Base-by-base conservation (phyloP, 2,113 vertebrate species). In the Sorex araneus region DNA sequence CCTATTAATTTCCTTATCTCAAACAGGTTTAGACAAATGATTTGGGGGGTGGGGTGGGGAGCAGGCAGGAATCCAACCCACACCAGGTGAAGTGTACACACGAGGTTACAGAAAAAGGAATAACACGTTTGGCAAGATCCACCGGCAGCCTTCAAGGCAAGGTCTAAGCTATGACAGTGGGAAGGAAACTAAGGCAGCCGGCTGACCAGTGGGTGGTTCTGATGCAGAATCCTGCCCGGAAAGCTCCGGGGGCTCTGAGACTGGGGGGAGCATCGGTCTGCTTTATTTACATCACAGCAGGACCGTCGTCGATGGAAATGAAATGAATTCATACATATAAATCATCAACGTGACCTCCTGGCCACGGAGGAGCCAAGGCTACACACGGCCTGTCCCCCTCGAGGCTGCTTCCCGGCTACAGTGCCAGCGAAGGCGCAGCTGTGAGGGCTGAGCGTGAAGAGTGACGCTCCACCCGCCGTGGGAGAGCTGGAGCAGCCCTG, bases 1-100 rank as follows among this genome's bases (percentile, higher is more conserved):
- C 54, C 36, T 69, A 12, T 91, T 45, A 60, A 21, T 63, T 90
- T 70, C 15, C 50, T 70, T 70, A 19, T 66, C 74, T 91, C 71
- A 81, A 85, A 86, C 34, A 88, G 54, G 32, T 32, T 12, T 8
- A 27, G 8, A 43, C 16, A 75, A 81, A 43, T 67, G 77, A 83
- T 45, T 88, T 34, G 47, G 13, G 47, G 47, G 10, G 13, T 50
- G 47, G 40, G 40, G 47, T 7, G 47, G 47, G 2, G 47, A 12
- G 47, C 10, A 50, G 47, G 47, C 47, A 50, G 10, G 9, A 50
- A 50, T 5, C 8, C 40, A 69, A 75, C 32, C 9, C 23, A 19
- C 34, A 86, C 34, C 32, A 69, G 36, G 32, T 63, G 28, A 71
- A 71, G n/a, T 89, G 23, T 50, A 40, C 79, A 19, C 28, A 6